Base-by-base conservation (phyloP, 2,888 invertebrate genomes). In the Lypha dubia region DNA sequence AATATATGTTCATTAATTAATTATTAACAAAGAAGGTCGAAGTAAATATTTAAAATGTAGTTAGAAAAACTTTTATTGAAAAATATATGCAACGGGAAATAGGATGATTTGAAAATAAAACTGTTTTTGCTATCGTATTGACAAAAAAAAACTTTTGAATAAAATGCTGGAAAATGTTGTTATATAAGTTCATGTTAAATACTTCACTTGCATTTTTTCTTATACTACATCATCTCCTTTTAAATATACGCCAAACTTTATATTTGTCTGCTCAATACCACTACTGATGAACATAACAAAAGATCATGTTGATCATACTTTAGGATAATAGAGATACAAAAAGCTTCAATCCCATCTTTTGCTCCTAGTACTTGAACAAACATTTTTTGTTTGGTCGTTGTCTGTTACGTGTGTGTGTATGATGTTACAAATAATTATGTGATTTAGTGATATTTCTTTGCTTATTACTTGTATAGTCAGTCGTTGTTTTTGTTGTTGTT, bases 391-490 rank as follows among this genome's bases (percentile, higher is more conserved):
- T 0, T 63, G n/a, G 2, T 20, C 65, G 17, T 17, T 28, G 51
- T 67, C n/a, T 79, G 24, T 20, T 32, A 32, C 70, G 70, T 71
- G 46, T 62, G 73, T 65, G 70, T 71, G 46, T 62, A 79, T 65
- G 62, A 75, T 70, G 68, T 70, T 81, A 81, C 74, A 81, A 68
- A 81, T 81, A 81, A 81, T 81, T 75, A 75, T 81, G 70, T 75
- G 81, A 75, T 75, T 81, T 75, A 75, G 63, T 38, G 70, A 62
- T 65, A 75, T 79, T 62, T 38, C 35, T 28, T 20, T 38, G 65
- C 58, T 80, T 58, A 58, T 46, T 67, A 24, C 41, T 46, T 13
- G 38, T 38, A 38, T 38, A 38, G 38, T 3, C 35, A 35, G 35
- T 35, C 9, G 35, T 38, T 46, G 15, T 60, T 35, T 17, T 44